phyloP scores from a whole-genome alignment of 2,888 invertebrate genomes.

The Philopedon plagiatum region DNA sequence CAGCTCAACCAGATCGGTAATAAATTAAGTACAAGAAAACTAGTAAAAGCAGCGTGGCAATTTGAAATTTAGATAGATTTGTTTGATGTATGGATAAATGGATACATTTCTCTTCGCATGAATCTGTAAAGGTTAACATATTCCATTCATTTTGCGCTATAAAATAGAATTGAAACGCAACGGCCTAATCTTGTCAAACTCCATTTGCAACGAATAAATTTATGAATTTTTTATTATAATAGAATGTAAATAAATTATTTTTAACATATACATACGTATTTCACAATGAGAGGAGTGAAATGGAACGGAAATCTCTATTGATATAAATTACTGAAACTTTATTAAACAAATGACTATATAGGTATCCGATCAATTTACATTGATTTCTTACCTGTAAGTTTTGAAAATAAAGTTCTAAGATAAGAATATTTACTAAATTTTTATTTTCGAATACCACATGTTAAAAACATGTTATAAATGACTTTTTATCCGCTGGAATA shows the following conservation, averaged over 20 bases:
- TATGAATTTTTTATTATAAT: constrained; percentile 1
- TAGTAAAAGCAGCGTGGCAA: constrained; percentile 48
- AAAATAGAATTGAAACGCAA: constrained; percentile 36
- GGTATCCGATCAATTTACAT: no score
- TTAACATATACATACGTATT: no score
- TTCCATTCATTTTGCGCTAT: constrained; percentile 49
- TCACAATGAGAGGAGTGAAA: no score
- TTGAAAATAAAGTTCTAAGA: no score
- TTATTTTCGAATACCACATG: constrained; percentile 13
- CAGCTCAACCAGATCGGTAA: constrained; percentile 36
- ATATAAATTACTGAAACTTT: no score
- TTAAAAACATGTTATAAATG: constrained; percentile 17
- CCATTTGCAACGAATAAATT: constrained; percentile 29
- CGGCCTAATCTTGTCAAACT: constrained; percentile 32
- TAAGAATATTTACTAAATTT: neutral
- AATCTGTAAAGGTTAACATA: constrained; percentile 57
- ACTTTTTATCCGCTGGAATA: constrained; percentile 29
- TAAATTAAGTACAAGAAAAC: constrained; percentile 46
- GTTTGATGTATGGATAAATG: constrained; percentile 58
- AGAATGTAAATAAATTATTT: neutral
- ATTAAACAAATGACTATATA: no score
- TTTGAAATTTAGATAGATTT: constrained; percentile 47
- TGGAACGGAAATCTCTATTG: no score
- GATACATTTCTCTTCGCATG: constrained; percentile 55
- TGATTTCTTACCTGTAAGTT: no score